Base-by-base conservation (phyloP, 1,140 invertebrate species). In the Drosophila carrolli region DNA sequence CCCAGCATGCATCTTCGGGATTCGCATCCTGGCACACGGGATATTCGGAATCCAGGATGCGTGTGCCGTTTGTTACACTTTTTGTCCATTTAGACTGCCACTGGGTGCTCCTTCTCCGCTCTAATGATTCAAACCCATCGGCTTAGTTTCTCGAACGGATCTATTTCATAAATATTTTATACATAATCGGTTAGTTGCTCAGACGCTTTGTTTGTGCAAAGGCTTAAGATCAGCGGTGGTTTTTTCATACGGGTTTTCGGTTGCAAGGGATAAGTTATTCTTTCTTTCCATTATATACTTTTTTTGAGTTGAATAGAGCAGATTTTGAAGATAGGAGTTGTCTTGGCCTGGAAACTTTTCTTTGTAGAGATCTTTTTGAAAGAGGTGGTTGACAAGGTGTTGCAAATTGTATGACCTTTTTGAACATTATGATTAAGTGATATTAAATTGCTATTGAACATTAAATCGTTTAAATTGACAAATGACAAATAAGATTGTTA, bases 51-150 rank as follows among this genome's bases (percentile, higher is more conserved):
- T 6, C 53, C 11, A 14, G 19, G 40, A 54, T 75, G 56, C 83
- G 85, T 89, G 85, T 89, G 84, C 84, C 80, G 84, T 51, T 88
- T 88, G 84, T 78, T 88, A 88, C 84, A 88, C 84, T 84, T 88
- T 80, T 75, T 75, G 47, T 76, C 60, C 79, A 65, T 77, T 83
- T 85, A 80, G 66, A 43, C 78, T 86, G 80, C 75, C 71, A 56
- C 72, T 66, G 76, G 71, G 47, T 65, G 68, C 46, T 86, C 66
- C 81, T 57, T 63, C 68, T 73, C 73, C 73, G 62, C 55, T 76
- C 88, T 88, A 88, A 88, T 88, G 84, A 79, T 88, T 81, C 84
- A 88, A 88, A 75, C 84, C 84, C 83, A 71, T 85, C 84, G 60
- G 62, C 60, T 78, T 71, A 67, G 27, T 43, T 40, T 19, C 11